Percentiles rank a stretch among this genome's conserved stretches.
Conservation (phyloP, 2,888 invertebrate genomes). For the Drosophila macrospina region DNA sequence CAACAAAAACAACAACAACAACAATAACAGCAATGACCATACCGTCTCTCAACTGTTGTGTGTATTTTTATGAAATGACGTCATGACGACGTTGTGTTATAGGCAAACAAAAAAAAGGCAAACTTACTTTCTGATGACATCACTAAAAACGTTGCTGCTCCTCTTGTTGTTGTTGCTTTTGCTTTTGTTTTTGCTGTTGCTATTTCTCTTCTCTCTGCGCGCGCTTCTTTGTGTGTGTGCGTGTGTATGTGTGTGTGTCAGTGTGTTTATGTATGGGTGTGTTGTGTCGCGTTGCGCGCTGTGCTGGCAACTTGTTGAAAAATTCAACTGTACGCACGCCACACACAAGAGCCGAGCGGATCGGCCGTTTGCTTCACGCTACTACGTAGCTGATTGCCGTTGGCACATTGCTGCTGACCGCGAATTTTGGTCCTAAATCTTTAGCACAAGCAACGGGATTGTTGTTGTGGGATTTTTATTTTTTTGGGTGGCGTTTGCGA, state of each 20-base stretch:
- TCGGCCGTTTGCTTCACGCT: background rate
- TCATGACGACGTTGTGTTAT: constrained; percentile 73
- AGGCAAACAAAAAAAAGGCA: constrained; percentile 61
- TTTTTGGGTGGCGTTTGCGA: constrained; percentile 5
- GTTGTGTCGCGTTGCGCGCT: constrained; percentile 71
- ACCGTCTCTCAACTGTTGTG: constrained; percentile 63
- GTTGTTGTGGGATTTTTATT: constrained; percentile 14
- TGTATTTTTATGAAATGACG: constrained; percentile 82
- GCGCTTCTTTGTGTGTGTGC: constrained; percentile 34
- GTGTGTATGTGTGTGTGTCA: constrained; percentile 5
- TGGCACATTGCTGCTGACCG: constrained; percentile 18
- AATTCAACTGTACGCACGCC: constrained; percentile 65
- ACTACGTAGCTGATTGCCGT: constrained; percentile 13
- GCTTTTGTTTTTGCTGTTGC: constrained; percentile 33
- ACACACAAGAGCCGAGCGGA: constrained; percentile 27
- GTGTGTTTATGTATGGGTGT: constrained; percentile 20
- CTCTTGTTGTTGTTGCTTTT: constrained; percentile 42
- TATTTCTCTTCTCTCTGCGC: constrained; percentile 55
- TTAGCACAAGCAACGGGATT: constrained; percentile 13
- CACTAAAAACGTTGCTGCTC: constrained; percentile 76
- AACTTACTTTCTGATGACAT: constrained; percentile 81
- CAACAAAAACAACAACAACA: constrained; percentile 32
- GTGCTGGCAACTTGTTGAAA: constrained; percentile 79
- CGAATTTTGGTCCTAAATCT: constrained; percentile 14
- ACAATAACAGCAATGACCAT: constrained; percentile 47